Base-by-base conservation (phyloP, 2,888 invertebrate genomes). In the Thymelicus sylvestris region DNA sequence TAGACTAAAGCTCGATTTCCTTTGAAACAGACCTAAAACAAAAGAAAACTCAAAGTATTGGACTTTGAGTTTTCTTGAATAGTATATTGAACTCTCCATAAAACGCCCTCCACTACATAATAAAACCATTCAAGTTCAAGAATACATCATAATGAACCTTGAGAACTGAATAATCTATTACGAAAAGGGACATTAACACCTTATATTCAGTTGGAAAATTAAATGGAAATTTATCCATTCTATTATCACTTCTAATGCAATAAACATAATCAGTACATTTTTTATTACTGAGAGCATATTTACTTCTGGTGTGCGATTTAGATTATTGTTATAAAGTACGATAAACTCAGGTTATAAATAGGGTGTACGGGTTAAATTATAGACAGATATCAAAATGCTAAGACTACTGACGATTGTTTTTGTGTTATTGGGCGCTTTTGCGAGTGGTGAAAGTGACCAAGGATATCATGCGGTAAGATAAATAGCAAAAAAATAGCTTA, bases 141-240 rank as follows among this genome's bases (percentile, higher is more conserved):
- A 12, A 31, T 31, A 44, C 44, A 44, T 8, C 44, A 12, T 44
- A 44, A 44, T 10, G 44, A 44, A 12, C 44, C 44, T 44, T 44
- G 44, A 44, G 10, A 44, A n/a, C n/a, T n/a, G n/a, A n/a, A 44
- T 44, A 44, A 44, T 52, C 6, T 12, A 52, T 52, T 52, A 7
- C 50, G 19, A 15, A 52, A 15, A 80, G 86, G 69, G 87, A 86
- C 74, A 81, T 78, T 57, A 12, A 24, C 31, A 57, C 24, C 24
- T 13, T 31, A 24, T 12, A 57, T 31, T 13, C 7, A 19, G 15
- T 52, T 52, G 8, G 15, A 3, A 15, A 52, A 15, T 52, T 52
- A 15, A 52, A 6, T 15, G 50, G 7, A 52, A 19, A 52, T 19
- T 52, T 8, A 52, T 7, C 15, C 48, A 63, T 19, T n/a, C 62